A percentile compares a stretch with the other conserved stretches of the same genome.
phyloP scores from a whole-genome alignment of 2,113 vertebrate genomes.

The Aythya baeri region DNA sequence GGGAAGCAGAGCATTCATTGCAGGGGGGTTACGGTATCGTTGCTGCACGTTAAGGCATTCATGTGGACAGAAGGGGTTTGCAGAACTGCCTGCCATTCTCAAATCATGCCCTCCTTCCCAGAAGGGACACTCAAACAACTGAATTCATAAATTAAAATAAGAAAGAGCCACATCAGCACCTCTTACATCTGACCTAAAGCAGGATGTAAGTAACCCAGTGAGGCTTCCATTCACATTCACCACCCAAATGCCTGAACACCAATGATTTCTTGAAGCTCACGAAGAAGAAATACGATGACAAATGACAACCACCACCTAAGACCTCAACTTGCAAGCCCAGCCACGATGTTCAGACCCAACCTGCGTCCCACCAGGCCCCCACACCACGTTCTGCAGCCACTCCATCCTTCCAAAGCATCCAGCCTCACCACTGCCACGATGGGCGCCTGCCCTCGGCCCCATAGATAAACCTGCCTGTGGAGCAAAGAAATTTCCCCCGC shows the following conservation, averaged over 20 bases:
- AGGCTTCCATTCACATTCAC: background rate
- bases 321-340: too few species aligned
- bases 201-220: background rate
- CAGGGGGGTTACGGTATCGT: background rate
- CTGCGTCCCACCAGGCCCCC: accelerated
- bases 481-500: background rate
- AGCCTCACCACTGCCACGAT: accelerated
- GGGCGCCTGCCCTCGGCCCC: accelerated
- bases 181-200: background rate
- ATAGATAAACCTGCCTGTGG: accelerated
- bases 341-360: background rate
- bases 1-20: accelerated
- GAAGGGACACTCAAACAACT: background rate
- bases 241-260: background rate
- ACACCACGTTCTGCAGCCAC: background rate
- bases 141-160: background rate
- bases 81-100: background rate
- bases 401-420: background rate
- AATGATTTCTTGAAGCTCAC: background rate
- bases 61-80: background rate
- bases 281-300: background rate
- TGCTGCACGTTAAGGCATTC: accelerated
- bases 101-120: background rate
- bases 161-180: background rate
- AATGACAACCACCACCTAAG: background rate